Percentiles rank a stretch among this genome's conserved stretches.
Evolutionary conservation across 2,797 vertebrate species (phyloP).

Genomic region (Danio tinwini): DNA sequence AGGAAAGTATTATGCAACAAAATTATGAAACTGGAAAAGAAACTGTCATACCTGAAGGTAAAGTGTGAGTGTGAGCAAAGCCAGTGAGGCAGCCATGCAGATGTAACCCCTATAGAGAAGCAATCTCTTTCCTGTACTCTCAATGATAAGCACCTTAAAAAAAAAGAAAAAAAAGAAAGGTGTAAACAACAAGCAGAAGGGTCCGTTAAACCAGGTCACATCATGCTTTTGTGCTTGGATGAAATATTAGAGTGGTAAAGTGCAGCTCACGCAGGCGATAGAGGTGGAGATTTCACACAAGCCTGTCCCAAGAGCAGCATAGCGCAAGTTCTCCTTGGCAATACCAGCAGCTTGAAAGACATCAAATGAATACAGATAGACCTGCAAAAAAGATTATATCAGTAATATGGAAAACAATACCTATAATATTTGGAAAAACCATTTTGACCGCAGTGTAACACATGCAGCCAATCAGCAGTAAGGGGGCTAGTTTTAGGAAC

Average conservation of each 20-base stretch:
- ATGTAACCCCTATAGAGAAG: constrained; percentile 70
- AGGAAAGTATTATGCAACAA: background rate
- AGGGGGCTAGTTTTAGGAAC: too few species aligned
- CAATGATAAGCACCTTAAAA: constrained; percentile 78
- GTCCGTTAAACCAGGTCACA: background rate
- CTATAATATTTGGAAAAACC: background rate
- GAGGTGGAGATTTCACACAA: constrained; percentile 76
- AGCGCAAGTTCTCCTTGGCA: constrained; percentile 68
- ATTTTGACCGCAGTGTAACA: too few species aligned
- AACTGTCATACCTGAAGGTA: constrained; percentile 55
- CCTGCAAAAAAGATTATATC: constrained; percentile 65
- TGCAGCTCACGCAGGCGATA: constrained; percentile 71
- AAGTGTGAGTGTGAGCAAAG: constrained; percentile 55
- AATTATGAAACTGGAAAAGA: background rate
- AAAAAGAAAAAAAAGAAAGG: background rate
- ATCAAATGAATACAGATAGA: constrained; percentile 84
- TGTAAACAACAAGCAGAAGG: background rate
- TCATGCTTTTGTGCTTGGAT: background rate
- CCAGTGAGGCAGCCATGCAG: constrained; percentile 62
- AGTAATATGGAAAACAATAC: background rate
- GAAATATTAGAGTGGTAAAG: background rate
- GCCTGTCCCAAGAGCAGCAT: constrained; percentile 77
- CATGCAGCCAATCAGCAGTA: too few species aligned
- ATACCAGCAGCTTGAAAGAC: constrained; percentile 82
- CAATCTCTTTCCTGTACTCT: constrained; percentile 69